Evolutionary conservation across 1,140 invertebrate genomes (phyloP).

Genomic region (Drepana arcuata): DNA sequence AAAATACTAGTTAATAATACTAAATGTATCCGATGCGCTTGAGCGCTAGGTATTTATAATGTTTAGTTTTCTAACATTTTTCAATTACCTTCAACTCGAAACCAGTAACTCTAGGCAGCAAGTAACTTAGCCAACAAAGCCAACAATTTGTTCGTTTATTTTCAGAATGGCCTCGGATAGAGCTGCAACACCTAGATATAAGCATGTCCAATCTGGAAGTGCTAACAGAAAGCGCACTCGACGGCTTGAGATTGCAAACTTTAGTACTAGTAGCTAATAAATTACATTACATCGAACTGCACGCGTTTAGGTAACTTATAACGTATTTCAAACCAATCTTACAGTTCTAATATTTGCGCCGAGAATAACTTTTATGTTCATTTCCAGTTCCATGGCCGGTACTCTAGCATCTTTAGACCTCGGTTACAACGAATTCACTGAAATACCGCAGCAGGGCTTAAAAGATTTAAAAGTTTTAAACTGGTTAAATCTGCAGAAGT

Average conservation of each 20-base stretch:
- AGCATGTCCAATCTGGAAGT: conserved; percentile 63
- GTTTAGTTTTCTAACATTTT: too few relatives aligned
- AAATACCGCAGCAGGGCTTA: conserved; percentile 77
- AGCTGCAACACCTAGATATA: conserved; percentile 60
- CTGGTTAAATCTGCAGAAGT: conserved; percentile 84
- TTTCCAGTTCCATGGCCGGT: conserved; percentile 74
- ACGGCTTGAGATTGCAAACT: conserved; percentile 54
- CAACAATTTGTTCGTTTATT: too few relatives aligned
- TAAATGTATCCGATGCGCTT: too few relatives aligned
- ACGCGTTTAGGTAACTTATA: conserved; percentile 62
- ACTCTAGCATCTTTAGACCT: conserved; percentile 80
- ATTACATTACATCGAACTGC: conserved; percentile 54
- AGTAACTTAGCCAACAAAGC: too few relatives aligned
- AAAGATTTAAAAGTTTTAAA: conserved; percentile 77
- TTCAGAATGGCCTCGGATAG: conserved; percentile 63
- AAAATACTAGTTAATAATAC: too few relatives aligned
- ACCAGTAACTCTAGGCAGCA: too few relatives aligned
- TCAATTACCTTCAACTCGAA: too few relatives aligned
- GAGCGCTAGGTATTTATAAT: too few relatives aligned
- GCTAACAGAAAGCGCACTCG: conserved; percentile 56
- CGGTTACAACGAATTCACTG: conserved; percentile 80
- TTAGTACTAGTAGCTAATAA: conserved; percentile 61
- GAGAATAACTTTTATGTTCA: too few relatives aligned
- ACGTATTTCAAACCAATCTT: too few relatives aligned
- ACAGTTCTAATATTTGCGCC: too few relatives aligned